Evolutionary conservation across 2,113 vertebrate species (phyloP).

Genomic region (Pygoscelis adeliae): DNA sequence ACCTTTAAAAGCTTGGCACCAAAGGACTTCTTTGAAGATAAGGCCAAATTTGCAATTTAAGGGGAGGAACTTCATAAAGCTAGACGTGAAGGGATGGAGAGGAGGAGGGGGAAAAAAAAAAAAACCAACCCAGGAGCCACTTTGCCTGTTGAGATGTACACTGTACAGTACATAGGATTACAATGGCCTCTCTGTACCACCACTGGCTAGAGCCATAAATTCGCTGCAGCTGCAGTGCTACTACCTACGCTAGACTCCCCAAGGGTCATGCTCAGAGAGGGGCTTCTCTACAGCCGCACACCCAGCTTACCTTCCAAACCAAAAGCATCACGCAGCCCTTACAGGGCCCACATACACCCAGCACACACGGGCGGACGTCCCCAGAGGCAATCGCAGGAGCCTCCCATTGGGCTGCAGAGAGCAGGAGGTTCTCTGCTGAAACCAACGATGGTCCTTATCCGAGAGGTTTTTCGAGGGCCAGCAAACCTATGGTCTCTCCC

Average conservation of each 20-base stretch:
- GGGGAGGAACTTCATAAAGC: constrained; percentile 70
- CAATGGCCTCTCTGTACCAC: constrained; percentile 61
- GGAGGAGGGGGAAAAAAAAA: background rate
- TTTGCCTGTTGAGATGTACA: constrained; percentile 64
- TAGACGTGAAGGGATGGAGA: constrained; percentile 76
- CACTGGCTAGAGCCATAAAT: constrained; percentile 53
- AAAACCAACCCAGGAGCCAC: constrained; percentile 25
- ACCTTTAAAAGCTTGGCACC: constrained; percentile 70
- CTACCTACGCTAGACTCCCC: background rate
- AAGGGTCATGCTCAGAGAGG: background rate
- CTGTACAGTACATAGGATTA: constrained; percentile 29
- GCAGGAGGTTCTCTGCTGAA: background rate
- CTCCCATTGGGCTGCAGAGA: background rate
- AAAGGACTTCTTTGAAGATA: constrained; percentile 76
- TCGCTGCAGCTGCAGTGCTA: background rate
- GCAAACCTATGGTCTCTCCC: background rate
- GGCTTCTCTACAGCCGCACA: background rate
- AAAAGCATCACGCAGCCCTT: background rate
- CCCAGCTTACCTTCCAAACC: background rate
- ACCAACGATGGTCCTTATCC: background rate
- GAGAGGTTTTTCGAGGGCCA: background rate
- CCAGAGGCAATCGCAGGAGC: background rate
- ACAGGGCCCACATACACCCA: background rate
- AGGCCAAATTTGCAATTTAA: constrained; percentile 73
- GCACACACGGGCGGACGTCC: accelerated